Evolutionary conservation across 2,113 vertebrate genomes (phyloP).

Genomic region (Varanus salvator): DNA sequence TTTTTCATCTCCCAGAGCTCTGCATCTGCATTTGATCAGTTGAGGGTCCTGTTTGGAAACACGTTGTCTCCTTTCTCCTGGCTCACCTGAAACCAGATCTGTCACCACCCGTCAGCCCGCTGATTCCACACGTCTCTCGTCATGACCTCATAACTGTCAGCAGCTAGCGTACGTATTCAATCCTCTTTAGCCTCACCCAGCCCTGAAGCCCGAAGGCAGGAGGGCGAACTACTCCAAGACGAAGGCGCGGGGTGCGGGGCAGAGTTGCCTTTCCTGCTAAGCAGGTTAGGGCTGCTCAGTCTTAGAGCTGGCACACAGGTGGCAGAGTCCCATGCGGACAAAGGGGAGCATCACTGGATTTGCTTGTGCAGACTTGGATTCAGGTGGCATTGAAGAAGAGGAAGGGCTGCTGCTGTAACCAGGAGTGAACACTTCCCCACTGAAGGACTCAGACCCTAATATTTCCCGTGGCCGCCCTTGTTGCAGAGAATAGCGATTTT

Average conservation of each 20-base stretch:
- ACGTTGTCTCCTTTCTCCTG: background rate
- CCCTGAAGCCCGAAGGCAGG: conserved; percentile 42
- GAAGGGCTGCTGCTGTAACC: background rate
- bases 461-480: background rate
- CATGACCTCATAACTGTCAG: conserved; percentile 21
- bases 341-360: background rate
- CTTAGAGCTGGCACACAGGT: background rate
- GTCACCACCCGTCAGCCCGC: background rate
- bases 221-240: conserved; percentile 18
- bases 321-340: background rate
- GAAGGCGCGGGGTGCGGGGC: background rate
- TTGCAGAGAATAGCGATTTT: background rate
- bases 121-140: background rate
- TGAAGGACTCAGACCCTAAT: background rate
- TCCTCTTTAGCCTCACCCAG: conserved; percentile 20
- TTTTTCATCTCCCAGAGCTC: conserved; percentile 5
- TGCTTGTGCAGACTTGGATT: background rate
- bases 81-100: background rate
- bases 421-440: background rate
- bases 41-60: background rate
- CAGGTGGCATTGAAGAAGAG: background rate
- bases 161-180: background rate
- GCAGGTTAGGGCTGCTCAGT: conserved; percentile 28
- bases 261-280: conserved; percentile 21
- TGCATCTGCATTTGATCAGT: background rate